Evolutionary conservation across 2,888 invertebrate genomes (phyloP), one percentile per base, ranked within the genome.

Genomic region (Chrysolina oricalcia): DNA sequence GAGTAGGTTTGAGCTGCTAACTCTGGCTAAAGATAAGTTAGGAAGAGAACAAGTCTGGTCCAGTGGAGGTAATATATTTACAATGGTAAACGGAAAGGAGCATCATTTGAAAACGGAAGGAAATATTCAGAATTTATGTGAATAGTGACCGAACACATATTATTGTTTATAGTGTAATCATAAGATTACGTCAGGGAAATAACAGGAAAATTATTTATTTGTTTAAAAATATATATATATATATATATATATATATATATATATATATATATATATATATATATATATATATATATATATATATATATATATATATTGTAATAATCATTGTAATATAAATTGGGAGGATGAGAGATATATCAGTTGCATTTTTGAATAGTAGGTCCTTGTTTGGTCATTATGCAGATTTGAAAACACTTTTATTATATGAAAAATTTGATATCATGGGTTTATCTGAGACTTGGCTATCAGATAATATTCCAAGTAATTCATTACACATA

Each of bases 11-110:
- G 59, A 27, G 21, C 13, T 35, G 35, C 17, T 63, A n/a, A 63
- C 27, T 63, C 27, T 27, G 21, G 43, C 65, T 21, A 46, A 46
- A 65, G 65, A 65, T 9, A 65, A 65, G 23, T 21, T 65, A n/a
- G 46, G 46, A 13, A 46, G 43, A 43, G 43, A 64, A 4, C 1
- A 65, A 43, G 65, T 65, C 46, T 65, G 43, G 43, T 21, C 19
- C 21, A 65, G 13, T n/a, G 41, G 41, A 15, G 64, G 64, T 1
- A 64, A 64, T 41, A 35, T 64, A 40, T 35, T n/a, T 35, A 63
- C 63, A 4, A 35, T 63, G 63, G 9, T 35, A 11, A 2, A 63
- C 40, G 8, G 27, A 63, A 35, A 63, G 27, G 5, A 27, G 27
- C 5, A 27, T 27, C 5, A 3, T 3, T 27, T 27, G 27, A 27